Evolutionary conservation across 2,113 vertebrate genomes (phyloP), one percentile per base, ranked within the genome.

Genomic region (Mus pahari): DNA sequence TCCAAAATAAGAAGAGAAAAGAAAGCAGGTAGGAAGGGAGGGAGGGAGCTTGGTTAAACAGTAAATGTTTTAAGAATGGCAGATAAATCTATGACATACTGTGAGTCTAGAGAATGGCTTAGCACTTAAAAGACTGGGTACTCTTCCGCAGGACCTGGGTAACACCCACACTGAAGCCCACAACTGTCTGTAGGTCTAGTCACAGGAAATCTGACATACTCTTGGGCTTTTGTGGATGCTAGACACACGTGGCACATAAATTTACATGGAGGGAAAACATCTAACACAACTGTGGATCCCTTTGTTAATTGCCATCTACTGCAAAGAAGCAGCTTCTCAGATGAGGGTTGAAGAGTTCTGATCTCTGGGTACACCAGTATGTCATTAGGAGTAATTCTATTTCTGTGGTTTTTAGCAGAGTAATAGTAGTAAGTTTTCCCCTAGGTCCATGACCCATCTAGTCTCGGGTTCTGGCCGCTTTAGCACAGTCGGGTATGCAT

Each of bases 41-140:
- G 62, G 2, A 68, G 62, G 31, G 48, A 70, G 39, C 16, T 33
- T 19, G 33, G 22, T 13, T 16, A 83, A 82, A 90, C 16, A 92
- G 26, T 50, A 62, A 90, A 87, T 73, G 3, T 19, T 53, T 75
- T 64, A 26, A 86, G 14, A 92, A 89, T 26, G 33, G 60, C 50
- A 89, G 39, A 75, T 55, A 58, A 62, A 89, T n/a, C 64, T 87
- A 91, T 89, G 50, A 90, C 86, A 91, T 86, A 79, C n/a, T 55
- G 70, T n/a, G 42, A 84, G 31, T 45, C 17, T 90, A 90, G 39
- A 64, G n/a, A 45, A 84, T 12, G 4, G 70, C 70, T 71, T n/a
- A 71, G 70, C 31, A 68, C 13, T 36, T 68, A 68, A 71, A n/a
- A 62, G n/a, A 42, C 24, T 16, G 7, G 81, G n/a, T 83, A 7